phyloP scores from a whole-genome alignment of 2,888 invertebrate species.

The Morinoia aosen region DNA sequence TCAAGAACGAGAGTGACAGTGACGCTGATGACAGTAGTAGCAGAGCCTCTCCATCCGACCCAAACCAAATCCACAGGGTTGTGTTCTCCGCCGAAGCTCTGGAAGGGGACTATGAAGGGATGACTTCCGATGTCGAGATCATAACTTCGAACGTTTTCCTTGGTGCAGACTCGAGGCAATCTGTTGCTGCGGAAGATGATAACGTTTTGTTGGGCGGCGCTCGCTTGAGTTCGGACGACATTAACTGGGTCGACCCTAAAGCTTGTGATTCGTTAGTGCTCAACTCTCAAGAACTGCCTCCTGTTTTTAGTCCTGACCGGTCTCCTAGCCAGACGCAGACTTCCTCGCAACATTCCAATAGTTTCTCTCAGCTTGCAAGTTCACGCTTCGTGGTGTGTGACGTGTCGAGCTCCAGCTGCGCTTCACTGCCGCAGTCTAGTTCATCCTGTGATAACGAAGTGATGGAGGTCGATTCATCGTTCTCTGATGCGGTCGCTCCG shows the following conservation, averaged over 20 bases:
- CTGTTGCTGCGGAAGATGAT: background rate
- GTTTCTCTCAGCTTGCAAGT: background rate
- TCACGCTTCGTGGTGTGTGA: constrained; percentile 2
- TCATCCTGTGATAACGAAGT: constrained; percentile 39
- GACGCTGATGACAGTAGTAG: background rate
- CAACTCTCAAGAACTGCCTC: constrained; percentile 33
- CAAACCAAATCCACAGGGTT: background rate
- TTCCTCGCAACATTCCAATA: constrained; percentile 39
- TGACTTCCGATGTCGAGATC: constrained; percentile 1
- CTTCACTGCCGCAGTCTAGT: background rate
- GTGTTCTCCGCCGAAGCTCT: background rate
- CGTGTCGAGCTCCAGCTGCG: background rate
- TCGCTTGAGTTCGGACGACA: background rate
- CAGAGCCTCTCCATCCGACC: background rate
- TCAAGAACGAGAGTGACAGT: background rate
- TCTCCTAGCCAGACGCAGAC: background rate
- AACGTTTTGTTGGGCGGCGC: background rate
- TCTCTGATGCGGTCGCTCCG: background rate
- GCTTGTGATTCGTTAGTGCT: background rate
- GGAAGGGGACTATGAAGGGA: background rate
- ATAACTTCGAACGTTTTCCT: background rate
- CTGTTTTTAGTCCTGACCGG: constrained; percentile 39
- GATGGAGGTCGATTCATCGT: constrained; percentile 24
- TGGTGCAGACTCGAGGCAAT: background rate
- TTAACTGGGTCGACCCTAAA: background rate